Conservation (phyloP, 2,113 vertebrate species). For the Malaclemys terrapin region DNA sequence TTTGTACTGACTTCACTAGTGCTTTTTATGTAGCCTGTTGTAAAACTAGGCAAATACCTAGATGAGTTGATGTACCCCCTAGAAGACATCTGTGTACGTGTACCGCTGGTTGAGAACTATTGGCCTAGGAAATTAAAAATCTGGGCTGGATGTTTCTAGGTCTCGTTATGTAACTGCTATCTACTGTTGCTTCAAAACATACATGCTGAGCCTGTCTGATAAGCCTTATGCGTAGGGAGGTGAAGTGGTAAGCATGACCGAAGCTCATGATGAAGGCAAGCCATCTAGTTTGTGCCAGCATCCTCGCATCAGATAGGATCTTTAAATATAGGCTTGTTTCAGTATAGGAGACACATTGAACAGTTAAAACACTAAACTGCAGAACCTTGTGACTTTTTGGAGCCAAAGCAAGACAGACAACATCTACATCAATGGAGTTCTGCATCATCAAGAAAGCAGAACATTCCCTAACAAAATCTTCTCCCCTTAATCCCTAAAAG, state of each 20-base stretch:
- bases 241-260: not conserved
- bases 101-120: too few relatives aligned
- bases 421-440: not conserved
- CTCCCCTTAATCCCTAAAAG: not conserved
- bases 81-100: too few relatives aligned
- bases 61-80: too few relatives aligned
- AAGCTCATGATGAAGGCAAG: not conserved
- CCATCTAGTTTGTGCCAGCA: not conserved
- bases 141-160: not conserved
- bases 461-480: not conserved
- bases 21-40: too few relatives aligned
- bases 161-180: not conserved
- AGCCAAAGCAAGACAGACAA: not conserved
- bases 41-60: too few relatives aligned
- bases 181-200: not conserved
- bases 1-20: too few relatives aligned
- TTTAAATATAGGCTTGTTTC: not conserved
- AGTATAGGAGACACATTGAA: not conserved
- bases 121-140: not conserved
- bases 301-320: not conserved
- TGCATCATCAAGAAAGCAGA: not conserved
- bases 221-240: not conserved
- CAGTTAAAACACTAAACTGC: not conserved
- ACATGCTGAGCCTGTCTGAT: accelerated
- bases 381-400: not conserved